phyloP scores from a whole-genome alignment of 2,888 invertebrate species.

The Cephus runcator region DNA sequence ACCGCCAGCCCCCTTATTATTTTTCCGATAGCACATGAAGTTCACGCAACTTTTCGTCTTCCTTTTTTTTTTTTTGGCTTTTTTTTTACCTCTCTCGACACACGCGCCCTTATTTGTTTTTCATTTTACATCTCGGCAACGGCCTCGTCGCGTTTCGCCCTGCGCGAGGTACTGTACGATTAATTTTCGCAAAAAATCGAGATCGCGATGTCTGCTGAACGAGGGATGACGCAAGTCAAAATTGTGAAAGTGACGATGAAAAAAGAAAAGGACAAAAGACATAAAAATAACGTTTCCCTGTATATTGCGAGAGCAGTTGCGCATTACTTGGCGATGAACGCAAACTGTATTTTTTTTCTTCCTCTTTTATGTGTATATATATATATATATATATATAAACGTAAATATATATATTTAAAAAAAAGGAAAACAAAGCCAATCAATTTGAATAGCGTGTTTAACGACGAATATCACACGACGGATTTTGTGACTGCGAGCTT shows the following conservation, averaged over 20 bases:
- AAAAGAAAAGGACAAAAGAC: slow-evolving; percentile 1
- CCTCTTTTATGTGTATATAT: slow-evolving; percentile 11
- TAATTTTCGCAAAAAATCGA: not conserved
- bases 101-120: not conserved
- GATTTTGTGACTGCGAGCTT: slow-evolving; percentile 60
- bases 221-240: not conserved
- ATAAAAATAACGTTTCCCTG: not conserved
- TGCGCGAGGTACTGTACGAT: not conserved
- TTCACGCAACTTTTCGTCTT: not conserved
- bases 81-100: not conserved
- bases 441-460: slow-evolving; percentile 11
- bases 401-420: slow-evolving; percentile 14
- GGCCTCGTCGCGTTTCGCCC: not conserved
- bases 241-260: not conserved
- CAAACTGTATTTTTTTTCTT: not conserved
- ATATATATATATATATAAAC: slow-evolving; percentile 20
- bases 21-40: not conserved
- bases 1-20: not conserved
- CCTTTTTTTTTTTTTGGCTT: not conserved
- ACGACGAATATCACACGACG: slow-evolving; percentile 47
- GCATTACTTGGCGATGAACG: not conserved
- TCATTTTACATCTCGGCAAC: not conserved
- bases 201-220: not conserved
- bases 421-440: slow-evolving; percentile 31
- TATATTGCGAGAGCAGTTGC: not conserved